Percentiles rank a stretch among this genome's conserved stretches.
Evolutionary conservation across 2,113 vertebrate species (phyloP).

Genomic region (Poeciliopsis occidentalis): DNA sequence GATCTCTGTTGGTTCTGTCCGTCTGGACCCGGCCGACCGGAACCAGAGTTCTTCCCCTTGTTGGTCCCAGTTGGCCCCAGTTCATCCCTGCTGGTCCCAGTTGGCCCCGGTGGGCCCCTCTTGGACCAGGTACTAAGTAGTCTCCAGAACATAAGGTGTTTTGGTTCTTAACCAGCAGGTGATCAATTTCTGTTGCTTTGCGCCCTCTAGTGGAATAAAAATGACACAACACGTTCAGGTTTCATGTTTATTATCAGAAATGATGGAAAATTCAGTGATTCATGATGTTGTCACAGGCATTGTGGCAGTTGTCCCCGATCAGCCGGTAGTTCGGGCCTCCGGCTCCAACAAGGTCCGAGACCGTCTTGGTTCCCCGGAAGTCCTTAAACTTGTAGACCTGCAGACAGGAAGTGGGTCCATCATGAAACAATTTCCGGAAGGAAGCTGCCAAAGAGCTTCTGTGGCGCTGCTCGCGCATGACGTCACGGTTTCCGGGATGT

Average conservation of each 20-base stretch:
- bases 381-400: not conserved
- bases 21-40: too few species aligned
- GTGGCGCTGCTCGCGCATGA: too few species aligned
- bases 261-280: not conserved
- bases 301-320: not conserved
- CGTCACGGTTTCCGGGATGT: too few species aligned
- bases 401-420: not conserved
- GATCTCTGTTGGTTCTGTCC: too few species aligned
- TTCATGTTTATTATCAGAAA: not conserved
- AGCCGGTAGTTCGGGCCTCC: not conserved
- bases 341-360: constrained; percentile 11
- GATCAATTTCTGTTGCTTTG: not conserved
- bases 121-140: too few species aligned
- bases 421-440: not conserved
- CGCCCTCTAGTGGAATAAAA: constrained; percentile 11
- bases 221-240: not conserved
- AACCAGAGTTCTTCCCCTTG: too few species aligned
- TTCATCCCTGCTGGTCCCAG: too few species aligned
- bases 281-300: not conserved
- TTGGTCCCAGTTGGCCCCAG: too few species aligned
- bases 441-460: not conserved
- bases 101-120: too few species aligned
- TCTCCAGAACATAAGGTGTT: too few species aligned
- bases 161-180: too few species aligned
- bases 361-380: not conserved